Evolutionary conservation across 2,113 vertebrate species (phyloP).

Genomic region (Thamnophis sirtalis): DNA sequence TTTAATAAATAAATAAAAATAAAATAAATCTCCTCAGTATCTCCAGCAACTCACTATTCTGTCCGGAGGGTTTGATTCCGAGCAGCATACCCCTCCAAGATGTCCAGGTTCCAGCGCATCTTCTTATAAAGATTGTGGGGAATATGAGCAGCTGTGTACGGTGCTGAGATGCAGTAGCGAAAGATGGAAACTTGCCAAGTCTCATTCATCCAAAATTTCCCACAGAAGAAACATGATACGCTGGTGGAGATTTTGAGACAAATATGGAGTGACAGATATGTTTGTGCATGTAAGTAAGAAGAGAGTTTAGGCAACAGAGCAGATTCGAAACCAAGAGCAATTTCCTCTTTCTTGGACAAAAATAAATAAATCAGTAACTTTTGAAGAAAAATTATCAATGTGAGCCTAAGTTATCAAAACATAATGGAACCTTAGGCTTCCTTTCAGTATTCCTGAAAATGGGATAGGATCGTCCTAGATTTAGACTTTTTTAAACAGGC

Average conservation of each 20-base stretch:
- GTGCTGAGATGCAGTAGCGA: conserved; percentile 68
- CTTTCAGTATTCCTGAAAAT: background rate
- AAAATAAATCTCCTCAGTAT: background rate
- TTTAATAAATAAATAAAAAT: background rate
- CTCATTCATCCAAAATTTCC: conserved; percentile 65
- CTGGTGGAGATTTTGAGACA: conserved; percentile 47
- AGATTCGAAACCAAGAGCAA: background rate
- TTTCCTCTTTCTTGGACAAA: background rate
- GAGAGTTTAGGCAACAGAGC: background rate
- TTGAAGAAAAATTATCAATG: background rate
- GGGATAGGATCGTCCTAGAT: background rate
- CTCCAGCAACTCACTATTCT: conserved; percentile 73
- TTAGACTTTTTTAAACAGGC: background rate
- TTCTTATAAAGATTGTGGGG: conserved; percentile 73
- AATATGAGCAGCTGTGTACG: conserved; percentile 65
- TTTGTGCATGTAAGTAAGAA: background rate
- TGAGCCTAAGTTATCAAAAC: background rate
- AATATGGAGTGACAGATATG: background rate
- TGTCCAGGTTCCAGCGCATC: conserved; percentile 84
- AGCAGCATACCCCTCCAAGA: background rate
- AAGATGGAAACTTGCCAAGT: conserved; percentile 69
- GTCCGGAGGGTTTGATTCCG: conserved; percentile 38
- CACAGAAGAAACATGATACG: conserved; percentile 77
- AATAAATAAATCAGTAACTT: background rate
- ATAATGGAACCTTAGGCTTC: background rate